A percentile compares a stretch with the other conserved stretches of the same genome.
Conservation (phyloP, 2,888 invertebrate species). For the Clunio marinus region DNA sequence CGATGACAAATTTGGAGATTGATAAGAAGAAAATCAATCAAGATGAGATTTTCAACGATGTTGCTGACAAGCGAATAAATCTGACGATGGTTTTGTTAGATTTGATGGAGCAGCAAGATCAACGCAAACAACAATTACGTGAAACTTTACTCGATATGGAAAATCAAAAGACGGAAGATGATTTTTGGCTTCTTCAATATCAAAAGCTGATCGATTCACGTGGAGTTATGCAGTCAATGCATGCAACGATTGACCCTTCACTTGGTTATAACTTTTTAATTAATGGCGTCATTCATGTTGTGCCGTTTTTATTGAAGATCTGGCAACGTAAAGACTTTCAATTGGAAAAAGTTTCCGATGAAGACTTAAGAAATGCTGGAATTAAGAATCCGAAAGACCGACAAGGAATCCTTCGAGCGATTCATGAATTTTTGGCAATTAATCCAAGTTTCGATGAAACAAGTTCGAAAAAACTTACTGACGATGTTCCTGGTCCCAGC, state of each 20-base stretch:
- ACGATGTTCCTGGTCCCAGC: not conserved
- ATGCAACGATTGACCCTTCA: slow-evolving; percentile 61
- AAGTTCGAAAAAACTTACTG: slow-evolving; percentile 2
- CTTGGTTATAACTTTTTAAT: slow-evolving; percentile 66
- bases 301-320: slow-evolving; percentile 60
- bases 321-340: slow-evolving; percentile 42
- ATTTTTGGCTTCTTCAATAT: slow-evolving; percentile 77
- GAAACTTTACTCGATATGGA: slow-evolving; percentile 71
- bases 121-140: slow-evolving; percentile 54
- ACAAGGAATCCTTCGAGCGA: slow-evolving; percentile 59
- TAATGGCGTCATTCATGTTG: slow-evolving; percentile 69
- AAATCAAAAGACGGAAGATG: slow-evolving; percentile 54
- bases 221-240: slow-evolving; percentile 63
- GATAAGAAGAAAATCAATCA: slow-evolving; percentile 65
- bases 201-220: slow-evolving; percentile 74
- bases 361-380: slow-evolving; percentile 58
- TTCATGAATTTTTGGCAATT: slow-evolving; percentile 58
- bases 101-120: slow-evolving; percentile 60
- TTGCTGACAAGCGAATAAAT: slow-evolving; percentile 63
- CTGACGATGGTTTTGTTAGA: slow-evolving; percentile 64
- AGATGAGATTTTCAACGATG: slow-evolving; percentile 59
- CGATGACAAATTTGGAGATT: slow-evolving; percentile 67
- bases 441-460: slow-evolving; percentile 40
- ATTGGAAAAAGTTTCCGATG: slow-evolving; percentile 53
- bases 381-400: slow-evolving; percentile 57